These are phyloP conservation scores for Sandelia bainsii DNA, from an alignment of 2,797 vertebrate genomes.

Conservation along the genomic window DNA sequence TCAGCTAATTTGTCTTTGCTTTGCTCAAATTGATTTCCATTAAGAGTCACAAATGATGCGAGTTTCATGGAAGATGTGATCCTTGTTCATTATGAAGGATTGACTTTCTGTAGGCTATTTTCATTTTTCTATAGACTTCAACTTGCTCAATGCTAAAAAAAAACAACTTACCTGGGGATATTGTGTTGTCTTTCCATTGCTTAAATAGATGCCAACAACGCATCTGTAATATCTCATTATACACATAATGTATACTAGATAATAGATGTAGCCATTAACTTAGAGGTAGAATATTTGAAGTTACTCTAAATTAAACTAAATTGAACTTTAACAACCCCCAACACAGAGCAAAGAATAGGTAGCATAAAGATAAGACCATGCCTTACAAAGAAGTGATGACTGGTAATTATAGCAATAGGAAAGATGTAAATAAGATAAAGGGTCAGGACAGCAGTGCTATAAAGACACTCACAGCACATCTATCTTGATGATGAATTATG, in stretches of 20 bases:
- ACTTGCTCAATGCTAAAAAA: too few species aligned
- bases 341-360: not conserved
- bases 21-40: slow-evolving; percentile 1
- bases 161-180: too few species aligned
- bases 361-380: slow-evolving; percentile 1
- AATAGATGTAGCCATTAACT: too few species aligned
- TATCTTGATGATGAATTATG: slow-evolving; percentile 9
- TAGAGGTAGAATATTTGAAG: too few species aligned
- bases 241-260: too few species aligned
- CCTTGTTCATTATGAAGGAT: slow-evolving; percentile 25
- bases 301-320: slow-evolving; percentile 11
- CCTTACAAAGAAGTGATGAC: not conserved
- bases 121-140: too few species aligned
- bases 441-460: not conserved
- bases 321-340: slow-evolving; percentile 15
- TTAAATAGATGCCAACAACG: too few species aligned
- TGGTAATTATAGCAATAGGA: not conserved
- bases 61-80: slow-evolving; percentile 1
- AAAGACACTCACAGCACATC: not conserved
- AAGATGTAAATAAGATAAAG: slow-evolving; percentile 3
- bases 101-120: slow-evolving; percentile 8
- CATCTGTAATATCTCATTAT: too few species aligned
- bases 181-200: too few species aligned
- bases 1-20: not conserved
- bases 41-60: slow-evolving; percentile 10